Conservation (phyloP, 2,797 vertebrate species). For the Forpus xanthops region DNA sequence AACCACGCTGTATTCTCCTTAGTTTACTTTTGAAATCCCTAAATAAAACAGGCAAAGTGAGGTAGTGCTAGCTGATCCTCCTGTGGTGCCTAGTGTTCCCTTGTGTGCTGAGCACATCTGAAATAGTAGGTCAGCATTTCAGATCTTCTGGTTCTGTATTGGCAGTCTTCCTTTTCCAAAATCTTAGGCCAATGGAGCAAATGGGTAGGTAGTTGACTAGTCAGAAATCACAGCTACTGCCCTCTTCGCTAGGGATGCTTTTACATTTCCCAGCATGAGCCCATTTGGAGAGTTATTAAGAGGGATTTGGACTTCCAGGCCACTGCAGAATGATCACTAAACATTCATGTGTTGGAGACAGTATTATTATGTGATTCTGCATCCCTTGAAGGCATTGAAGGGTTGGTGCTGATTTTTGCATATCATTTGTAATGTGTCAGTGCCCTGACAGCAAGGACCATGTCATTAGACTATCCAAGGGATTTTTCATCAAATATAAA, state of each 20-base stretch:
- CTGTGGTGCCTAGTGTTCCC: background rate
- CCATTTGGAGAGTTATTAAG: background rate
- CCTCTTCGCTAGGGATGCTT: background rate
- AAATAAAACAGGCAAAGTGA: background rate
- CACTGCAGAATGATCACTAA: background rate
- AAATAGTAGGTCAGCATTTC: too few relatives aligned
- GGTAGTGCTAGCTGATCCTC: background rate
- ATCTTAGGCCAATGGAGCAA: background rate
- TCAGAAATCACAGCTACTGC: background rate
- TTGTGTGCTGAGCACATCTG: background rate
- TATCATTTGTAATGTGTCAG: background rate
- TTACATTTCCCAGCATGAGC: background rate
- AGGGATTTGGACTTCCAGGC: background rate
- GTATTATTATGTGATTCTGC: background rate
- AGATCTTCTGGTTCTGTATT: too few relatives aligned
- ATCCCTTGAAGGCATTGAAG: background rate
- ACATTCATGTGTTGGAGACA: background rate
- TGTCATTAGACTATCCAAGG: background rate
- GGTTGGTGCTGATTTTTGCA: conserved; percentile 30
- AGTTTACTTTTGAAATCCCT: background rate
- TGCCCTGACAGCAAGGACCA: background rate
- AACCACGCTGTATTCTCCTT: background rate
- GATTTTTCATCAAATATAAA: conserved; percentile 3
- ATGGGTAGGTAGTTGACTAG: background rate
- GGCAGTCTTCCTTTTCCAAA: background rate